Base-by-base conservation (phyloP, 2,113 vertebrate species). In the Romanogobio albipinnatus region DNA sequence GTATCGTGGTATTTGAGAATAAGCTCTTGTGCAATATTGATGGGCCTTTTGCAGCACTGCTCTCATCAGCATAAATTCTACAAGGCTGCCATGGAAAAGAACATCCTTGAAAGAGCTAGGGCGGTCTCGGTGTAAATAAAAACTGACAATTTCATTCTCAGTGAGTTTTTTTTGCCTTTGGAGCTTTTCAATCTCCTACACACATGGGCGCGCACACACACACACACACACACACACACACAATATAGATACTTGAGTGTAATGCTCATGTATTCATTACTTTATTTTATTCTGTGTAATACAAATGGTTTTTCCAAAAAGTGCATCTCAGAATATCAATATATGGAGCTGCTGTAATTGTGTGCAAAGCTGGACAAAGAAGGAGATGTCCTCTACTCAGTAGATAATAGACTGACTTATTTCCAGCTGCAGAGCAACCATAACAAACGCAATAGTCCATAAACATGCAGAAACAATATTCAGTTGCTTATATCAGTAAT, bases 1-100 rank as follows among this genome's bases (percentile, higher is more conserved):
- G 61, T n/a, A 36, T 33, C 11, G 26, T 43, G 17, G 45, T 36
- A 62, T 53, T 81, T 68, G 62, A 68, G 79, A 81, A 81, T 68
- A 45, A 53, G 39, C 49, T 81, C 45, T 36, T 68, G 79, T 1
- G 3, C 1, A 62, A 81, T 49, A 81, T 81, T 36, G 79, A 68
- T 81, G 62, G 62, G 45, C 79, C 24, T 81, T 81, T 81, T 33
- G 26, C 61, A 81, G 62, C 53, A 45, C 45, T 81, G 79, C 79
- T 81, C 61, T 81, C 62, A 81, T 81, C 79, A 53, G 45, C 61
- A 81, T 81, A 36, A 81, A 81, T 81, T 68, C 61, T 68, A 68
- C 24, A 81, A 81, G 62, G 61, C 39, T 68, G 61, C 45, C 79
- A 36, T 33, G 45, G 39, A 68, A 81, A 81, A 68, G 24, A 68